Percentiles rank a stretch among this genome's conserved stretches.
These are phyloP conservation scores for Oegoconia quadripuncta DNA, from an alignment of 2,888 invertebrate species.

Conservation along the genomic window DNA sequence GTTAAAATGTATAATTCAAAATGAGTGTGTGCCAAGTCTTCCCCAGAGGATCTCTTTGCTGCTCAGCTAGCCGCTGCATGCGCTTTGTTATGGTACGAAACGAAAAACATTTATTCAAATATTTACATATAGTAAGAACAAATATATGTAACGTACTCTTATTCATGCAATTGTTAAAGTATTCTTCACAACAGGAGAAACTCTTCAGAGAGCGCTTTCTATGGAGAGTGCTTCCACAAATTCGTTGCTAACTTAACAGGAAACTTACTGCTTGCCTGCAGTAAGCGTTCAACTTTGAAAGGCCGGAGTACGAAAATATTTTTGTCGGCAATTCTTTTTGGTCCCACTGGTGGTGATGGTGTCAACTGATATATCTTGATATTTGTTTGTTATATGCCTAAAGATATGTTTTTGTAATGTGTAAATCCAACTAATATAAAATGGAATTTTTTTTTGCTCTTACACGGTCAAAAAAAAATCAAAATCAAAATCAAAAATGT, in stretches of 20 bases:
- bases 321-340: too few species aligned
- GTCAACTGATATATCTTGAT: too few species aligned
- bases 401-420: too few species aligned
- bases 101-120: constrained; percentile 15
- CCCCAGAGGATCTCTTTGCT: constrained; percentile 4
- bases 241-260: not conserved
- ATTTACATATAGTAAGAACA: constrained; percentile 15
- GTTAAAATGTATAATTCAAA: constrained; percentile 10
- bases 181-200: constrained; percentile 3
- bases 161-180: constrained; percentile 2
- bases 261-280: not conserved
- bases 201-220: too few species aligned
- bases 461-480: too few species aligned
- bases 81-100: not conserved
- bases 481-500: too few species aligned
- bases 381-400: too few species aligned
- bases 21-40: constrained; percentile 2
- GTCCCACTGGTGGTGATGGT: too few species aligned
- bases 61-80: not conserved
- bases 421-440: too few species aligned
- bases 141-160: constrained; percentile 6
- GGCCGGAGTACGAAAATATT: too few species aligned
- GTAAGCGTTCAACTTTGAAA: too few species aligned
- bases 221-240: not conserved
- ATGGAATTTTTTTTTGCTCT: too few species aligned